phyloP scores from a whole-genome alignment of 2,888 invertebrate species.

The Teleogryllus oceanicus region DNA sequence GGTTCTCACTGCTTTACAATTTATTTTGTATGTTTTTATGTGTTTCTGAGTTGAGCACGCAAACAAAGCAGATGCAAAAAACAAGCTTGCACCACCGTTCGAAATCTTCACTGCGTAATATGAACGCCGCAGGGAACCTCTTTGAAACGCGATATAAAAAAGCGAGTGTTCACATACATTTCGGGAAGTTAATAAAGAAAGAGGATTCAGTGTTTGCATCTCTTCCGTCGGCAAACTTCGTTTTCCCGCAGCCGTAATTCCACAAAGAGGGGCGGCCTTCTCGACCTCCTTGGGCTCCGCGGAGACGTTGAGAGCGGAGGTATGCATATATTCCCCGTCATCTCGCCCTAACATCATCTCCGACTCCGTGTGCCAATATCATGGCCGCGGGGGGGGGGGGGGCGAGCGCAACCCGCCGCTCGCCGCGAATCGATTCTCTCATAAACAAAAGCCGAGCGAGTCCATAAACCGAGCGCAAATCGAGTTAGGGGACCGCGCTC shows the following conservation, averaged over 20 bases:
- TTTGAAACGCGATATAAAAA: too few species aligned
- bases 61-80: neutral
- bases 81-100: too few species aligned
- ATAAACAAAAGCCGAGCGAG: constrained; percentile 18
- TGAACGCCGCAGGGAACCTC: too few species aligned
- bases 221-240: neutral
- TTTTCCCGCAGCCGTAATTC: neutral
- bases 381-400: neutral
- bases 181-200: neutral
- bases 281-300: neutral
- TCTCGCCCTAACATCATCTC: neutral
- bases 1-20: too few species aligned
- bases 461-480: constrained; percentile 7
- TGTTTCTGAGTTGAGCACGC: neutral
- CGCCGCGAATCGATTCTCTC: neutral
- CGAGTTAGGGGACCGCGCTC: neutral
- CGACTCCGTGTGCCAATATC: neutral
- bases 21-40: too few species aligned
- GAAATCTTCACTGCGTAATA: too few species aligned
- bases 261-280: neutral
- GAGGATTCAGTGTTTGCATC: neutral
- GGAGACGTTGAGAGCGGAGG: neutral
- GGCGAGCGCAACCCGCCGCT: neutral
- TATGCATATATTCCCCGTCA: neutral
- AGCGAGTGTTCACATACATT: too few species aligned